Percentiles rank a stretch among this genome's conserved stretches.
phyloP scores from a whole-genome alignment of 2,113 vertebrate species.

The Tapirus terrestris region DNA sequence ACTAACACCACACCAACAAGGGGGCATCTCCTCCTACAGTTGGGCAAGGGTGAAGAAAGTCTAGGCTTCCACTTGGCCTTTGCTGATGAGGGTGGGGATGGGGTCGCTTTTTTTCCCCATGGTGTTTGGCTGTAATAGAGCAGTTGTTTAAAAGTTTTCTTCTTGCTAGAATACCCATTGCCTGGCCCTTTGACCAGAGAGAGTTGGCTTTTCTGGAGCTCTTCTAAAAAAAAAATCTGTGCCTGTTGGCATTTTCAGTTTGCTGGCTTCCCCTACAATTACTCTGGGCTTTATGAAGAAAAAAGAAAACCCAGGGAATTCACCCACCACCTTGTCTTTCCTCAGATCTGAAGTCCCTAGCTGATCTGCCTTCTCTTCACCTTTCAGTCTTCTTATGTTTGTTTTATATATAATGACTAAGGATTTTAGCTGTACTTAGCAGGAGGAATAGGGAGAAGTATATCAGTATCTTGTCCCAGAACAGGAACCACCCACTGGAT shows the following conservation, averaged over 20 bases:
- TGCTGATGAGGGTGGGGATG: neutral
- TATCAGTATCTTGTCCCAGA: neutral
- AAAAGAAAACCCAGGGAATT: neutral
- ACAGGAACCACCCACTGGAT: neutral
- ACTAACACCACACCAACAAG: neutral
- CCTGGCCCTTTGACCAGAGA: neutral
- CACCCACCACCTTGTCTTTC: neutral
- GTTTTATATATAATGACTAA: neutral
- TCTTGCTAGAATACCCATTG: neutral
- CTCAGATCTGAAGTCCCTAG: neutral
- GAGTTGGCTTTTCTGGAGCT: neutral
- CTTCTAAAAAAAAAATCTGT: neutral
- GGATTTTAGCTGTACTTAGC: neutral
- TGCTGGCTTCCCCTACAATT: neutral
- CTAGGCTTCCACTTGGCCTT: neutral
- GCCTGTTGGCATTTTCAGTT: neutral
- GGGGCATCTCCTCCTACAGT: too few relatives aligned
- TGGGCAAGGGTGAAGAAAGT: neutral
- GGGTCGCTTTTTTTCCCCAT: too few relatives aligned
- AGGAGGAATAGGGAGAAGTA: neutral
- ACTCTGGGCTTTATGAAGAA: neutral
- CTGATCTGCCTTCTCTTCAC: neutral
- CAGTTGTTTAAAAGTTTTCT: neutral
- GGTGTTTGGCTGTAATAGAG: neutral
- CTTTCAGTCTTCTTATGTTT: neutral